Conservation (phyloP, 2,797 vertebrate species). For the Odontamblyopus rebecca region DNA sequence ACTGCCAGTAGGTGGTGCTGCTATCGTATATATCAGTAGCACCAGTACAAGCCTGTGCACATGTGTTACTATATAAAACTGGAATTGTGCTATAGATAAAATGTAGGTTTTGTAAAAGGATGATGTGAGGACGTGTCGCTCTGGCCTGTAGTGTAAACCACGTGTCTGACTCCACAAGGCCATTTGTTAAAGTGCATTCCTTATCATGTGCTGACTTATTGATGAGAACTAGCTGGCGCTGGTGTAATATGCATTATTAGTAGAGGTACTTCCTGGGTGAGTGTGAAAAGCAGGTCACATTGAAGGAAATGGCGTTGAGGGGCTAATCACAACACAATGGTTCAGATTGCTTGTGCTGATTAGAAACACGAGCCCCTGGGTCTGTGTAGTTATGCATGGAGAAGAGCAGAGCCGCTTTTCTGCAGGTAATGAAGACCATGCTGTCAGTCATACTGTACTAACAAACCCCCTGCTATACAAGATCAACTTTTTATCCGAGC, state of each 20-base stretch:
- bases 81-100: not conserved
- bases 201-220: slow-evolving; percentile 14
- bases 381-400: slow-evolving; percentile 10
- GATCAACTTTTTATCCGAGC: not conserved
- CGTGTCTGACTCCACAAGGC: not conserved
- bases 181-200: not conserved
- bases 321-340: slow-evolving; percentile 14
- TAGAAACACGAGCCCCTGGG: slow-evolving; percentile 18
- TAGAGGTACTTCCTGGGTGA: slow-evolving; percentile 35
- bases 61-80: no score
- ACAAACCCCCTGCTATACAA: not conserved
- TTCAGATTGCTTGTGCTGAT: slow-evolving; percentile 44
- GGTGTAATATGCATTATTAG: not conserved
- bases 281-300: slow-evolving; percentile 36
- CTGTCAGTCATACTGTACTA: not conserved
- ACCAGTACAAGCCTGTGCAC: not conserved
- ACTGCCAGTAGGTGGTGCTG: slow-evolving; percentile 26
- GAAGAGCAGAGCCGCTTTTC: not conserved
- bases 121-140: not conserved
- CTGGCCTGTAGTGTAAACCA: not conserved
- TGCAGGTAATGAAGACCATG: not conserved
- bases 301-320: slow-evolving; percentile 39
- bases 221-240: slow-evolving; percentile 15
- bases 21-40: not conserved
- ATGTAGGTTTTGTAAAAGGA: not conserved